Evolutionary conservation across 2,888 invertebrate species (phyloP).

Genomic region (Portevinia maculata): DNA sequence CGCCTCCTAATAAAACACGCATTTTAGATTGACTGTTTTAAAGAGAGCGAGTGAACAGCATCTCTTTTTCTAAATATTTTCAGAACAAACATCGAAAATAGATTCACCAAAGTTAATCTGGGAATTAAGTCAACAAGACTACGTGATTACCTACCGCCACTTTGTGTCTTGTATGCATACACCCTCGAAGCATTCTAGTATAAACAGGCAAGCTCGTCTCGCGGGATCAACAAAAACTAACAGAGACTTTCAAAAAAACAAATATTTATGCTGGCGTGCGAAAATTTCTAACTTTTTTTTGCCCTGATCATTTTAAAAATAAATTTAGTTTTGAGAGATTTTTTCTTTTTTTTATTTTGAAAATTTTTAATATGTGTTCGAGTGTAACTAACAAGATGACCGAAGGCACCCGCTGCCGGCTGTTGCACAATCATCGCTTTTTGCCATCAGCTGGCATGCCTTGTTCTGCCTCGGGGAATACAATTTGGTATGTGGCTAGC

Average conservation of each 20-base stretch:
- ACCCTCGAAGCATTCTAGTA: conserved; percentile 11
- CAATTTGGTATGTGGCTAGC: conserved; percentile 16
- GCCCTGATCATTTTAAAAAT: conserved; percentile 37
- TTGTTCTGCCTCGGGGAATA: conserved; percentile 27
- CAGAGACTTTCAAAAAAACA: conserved; percentile 60
- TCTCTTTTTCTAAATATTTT: conserved; percentile 65
- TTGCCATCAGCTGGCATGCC: conserved; percentile 58
- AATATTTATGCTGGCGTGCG: conserved; percentile 66
- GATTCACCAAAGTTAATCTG: conserved; percentile 71
- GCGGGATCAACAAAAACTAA: conserved; percentile 38
- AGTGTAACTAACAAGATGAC: conserved; percentile 63
- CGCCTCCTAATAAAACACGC: conserved; percentile 37
- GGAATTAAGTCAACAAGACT: conserved; percentile 70
- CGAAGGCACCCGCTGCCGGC: conserved; percentile 64
- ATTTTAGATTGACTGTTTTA: conserved; percentile 32
- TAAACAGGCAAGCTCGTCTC: conserved; percentile 41
- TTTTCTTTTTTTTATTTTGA: conserved; percentile 3
- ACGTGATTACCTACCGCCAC: conserved; percentile 49
- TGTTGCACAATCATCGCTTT: conserved; percentile 9
- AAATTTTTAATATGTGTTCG: conserved; percentile 23
- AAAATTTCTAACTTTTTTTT: conserved; percentile 32
- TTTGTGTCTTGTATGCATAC: conserved; percentile 33
- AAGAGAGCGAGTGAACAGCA: background rate
- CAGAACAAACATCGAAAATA: conserved; percentile 70
- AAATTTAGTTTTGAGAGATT: conserved; percentile 8